A percentile compares a stretch with the other conserved stretches of the same genome.
Conservation (phyloP, 2,888 invertebrate genomes). For the Acleris emargana region DNA sequence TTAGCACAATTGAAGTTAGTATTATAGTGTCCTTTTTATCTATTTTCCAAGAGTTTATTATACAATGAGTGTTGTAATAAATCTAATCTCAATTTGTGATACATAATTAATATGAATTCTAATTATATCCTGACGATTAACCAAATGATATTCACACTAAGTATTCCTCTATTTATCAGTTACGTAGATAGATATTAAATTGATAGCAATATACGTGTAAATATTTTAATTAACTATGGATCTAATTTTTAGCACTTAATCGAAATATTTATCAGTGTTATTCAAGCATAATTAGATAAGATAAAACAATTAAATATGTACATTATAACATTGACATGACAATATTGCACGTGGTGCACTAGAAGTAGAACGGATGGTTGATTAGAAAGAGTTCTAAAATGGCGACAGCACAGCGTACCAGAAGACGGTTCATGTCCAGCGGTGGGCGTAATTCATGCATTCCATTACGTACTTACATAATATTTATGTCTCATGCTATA, state of each 20-base stretch:
- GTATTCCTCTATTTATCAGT: not conserved
- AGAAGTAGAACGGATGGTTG: too few species aligned
- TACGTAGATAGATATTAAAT: constrained; percentile 1
- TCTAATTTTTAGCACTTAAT: not conserved
- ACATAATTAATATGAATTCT: not conserved
- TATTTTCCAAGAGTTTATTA: too few species aligned
- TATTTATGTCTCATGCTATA: too few species aligned
- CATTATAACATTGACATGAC: not conserved
- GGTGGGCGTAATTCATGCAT: too few species aligned
- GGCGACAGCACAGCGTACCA: too few species aligned
- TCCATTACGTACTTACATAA: too few species aligned
- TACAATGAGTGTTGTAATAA: not conserved
- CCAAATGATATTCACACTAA: not conserved
- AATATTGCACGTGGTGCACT: too few species aligned
- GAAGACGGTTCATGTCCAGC: too few species aligned
- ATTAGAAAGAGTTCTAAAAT: too few species aligned
- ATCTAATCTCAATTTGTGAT: constrained; percentile 21
- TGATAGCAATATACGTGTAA: not conserved
- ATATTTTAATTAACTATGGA: not conserved
- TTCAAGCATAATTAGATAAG: not conserved
- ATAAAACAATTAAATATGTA: not conserved
- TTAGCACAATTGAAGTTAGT: constrained; percentile 20
- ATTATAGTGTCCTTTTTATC: too few species aligned
- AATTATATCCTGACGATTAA: not conserved
- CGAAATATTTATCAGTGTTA: not conserved